phyloP scores from a whole-genome alignment of 23 tunicate species.

The Halocynthia roretzi region DNA sequence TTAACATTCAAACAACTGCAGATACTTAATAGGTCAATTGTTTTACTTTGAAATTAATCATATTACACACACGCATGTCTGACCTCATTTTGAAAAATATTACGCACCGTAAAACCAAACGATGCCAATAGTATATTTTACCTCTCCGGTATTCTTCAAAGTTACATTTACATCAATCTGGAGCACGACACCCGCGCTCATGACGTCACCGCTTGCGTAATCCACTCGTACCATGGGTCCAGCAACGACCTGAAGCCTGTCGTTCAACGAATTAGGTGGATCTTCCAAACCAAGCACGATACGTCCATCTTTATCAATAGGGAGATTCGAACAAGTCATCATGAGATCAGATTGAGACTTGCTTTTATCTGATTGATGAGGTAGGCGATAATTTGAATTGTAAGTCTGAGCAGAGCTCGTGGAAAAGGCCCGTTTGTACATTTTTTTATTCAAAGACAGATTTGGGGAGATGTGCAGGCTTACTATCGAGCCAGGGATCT shows the following conservation, averaged over 20 bases:
- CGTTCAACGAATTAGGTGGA: constrained; percentile 24
- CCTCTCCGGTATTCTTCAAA: constrained; percentile 3
- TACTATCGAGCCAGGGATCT: constrained; percentile 46
- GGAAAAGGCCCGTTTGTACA: background rate
- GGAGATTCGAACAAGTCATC: background rate
- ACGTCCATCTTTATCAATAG: constrained; percentile 39
- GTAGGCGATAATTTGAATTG: too few species aligned
- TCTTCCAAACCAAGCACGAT: constrained; percentile 61
- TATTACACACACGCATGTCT: background rate
- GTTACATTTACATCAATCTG: constrained; percentile 48
- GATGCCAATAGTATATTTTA: background rate
- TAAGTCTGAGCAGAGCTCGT: too few species aligned
- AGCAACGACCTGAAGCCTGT: constrained; percentile 16
- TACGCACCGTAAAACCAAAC: background rate
- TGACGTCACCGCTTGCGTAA: constrained; percentile 10
- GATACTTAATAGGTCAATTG: background rate
- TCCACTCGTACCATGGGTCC: constrained; percentile 63
- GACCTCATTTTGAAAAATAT: background rate
- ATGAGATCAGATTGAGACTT: background rate
- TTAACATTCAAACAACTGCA: too few species aligned
- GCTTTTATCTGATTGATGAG: background rate
- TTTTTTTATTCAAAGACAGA: background rate
- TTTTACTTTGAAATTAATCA: background rate
- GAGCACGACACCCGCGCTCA: constrained; percentile 31
- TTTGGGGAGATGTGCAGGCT: constrained; percentile 46